Conservation (phyloP, 2,113 vertebrate species). For the Chunga burmeisteri region DNA sequence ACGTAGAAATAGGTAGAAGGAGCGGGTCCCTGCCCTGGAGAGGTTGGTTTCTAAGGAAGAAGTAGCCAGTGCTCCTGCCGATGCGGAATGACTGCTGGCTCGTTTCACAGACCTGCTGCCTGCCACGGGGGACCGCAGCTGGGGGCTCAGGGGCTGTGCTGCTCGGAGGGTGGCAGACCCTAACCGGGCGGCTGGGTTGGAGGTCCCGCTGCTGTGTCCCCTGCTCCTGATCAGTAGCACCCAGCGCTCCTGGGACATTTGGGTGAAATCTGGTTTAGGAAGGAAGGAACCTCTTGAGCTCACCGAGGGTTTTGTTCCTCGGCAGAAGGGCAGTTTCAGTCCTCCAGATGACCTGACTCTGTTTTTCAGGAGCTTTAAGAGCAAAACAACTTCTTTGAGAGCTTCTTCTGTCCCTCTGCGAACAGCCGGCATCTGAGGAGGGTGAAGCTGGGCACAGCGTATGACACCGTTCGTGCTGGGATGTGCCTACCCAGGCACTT, state of each 20-base stretch:
- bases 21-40: not conserved
- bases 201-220: not conserved
- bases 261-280: not conserved
- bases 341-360: not conserved
- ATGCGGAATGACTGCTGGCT: not conserved
- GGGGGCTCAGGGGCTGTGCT: not conserved
- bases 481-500: not conserved
- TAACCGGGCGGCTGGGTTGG: accelerated
- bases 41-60: not conserved
- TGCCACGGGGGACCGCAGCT: not conserved
- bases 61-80: not conserved
- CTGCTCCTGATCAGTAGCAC: too few relatives aligned
- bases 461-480: accelerated
- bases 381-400: not conserved
- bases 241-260: accelerated
- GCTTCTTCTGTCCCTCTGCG: not conserved
- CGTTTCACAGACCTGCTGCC: not conserved
- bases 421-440: not conserved
- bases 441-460: not conserved
- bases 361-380: not conserved
- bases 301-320: not conserved
- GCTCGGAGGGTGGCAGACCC: not conserved
- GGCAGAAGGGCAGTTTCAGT: not conserved
- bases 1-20: not conserved
- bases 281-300: not conserved